These are phyloP conservation scores for Petrocephalus zakoni DNA, from an alignment of 2,113 vertebrate species.

Conservation along the genomic window DNA sequence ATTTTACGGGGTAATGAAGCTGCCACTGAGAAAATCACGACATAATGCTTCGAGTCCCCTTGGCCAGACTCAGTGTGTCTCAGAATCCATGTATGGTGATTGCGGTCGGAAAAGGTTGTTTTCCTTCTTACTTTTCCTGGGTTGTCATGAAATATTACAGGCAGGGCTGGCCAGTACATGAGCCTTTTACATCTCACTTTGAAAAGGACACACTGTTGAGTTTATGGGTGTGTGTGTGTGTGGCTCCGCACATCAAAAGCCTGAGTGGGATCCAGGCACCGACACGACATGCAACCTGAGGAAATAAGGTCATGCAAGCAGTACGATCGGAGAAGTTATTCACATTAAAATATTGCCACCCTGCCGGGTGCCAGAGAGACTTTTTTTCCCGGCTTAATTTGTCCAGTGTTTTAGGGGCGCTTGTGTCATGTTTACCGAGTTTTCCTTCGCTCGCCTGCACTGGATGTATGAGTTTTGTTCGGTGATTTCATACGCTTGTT, in stretches of 20 bases:
- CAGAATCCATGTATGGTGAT: slow-evolving; percentile 23
- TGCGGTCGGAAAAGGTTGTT: slow-evolving; percentile 29
- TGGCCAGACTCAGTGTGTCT: slow-evolving; percentile 19
- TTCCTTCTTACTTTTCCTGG: slow-evolving; percentile 35
- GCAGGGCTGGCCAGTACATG: slow-evolving; percentile 8
- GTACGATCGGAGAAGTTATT: slow-evolving; percentile 45
- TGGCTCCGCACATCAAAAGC: slow-evolving; percentile 50
- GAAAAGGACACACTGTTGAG: slow-evolving; percentile 47
- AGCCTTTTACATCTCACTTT: slow-evolving; percentile 36
- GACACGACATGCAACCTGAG: slow-evolving; percentile 47
- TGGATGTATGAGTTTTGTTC: slow-evolving; percentile 55
- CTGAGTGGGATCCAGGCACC: slow-evolving; percentile 49
- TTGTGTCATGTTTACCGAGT: slow-evolving; percentile 59
- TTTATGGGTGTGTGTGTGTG: slow-evolving; percentile 43
- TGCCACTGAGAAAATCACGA: neutral
- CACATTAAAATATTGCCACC: slow-evolving; percentile 36
- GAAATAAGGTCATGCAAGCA: slow-evolving; percentile 56
- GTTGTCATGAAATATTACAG: slow-evolving; percentile 37
- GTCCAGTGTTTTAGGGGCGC: slow-evolving; percentile 44
- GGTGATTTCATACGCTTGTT: slow-evolving; percentile 55
- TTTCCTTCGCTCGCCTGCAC: slow-evolving; percentile 45
- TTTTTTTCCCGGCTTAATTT: slow-evolving; percentile 9
- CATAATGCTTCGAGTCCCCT: neutral
- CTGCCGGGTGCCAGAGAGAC: slow-evolving; percentile 31
- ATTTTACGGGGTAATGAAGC: slow-evolving; percentile 24